Conservation (phyloP, 2,888 invertebrate genomes). For the Clistopyga incitator region DNA sequence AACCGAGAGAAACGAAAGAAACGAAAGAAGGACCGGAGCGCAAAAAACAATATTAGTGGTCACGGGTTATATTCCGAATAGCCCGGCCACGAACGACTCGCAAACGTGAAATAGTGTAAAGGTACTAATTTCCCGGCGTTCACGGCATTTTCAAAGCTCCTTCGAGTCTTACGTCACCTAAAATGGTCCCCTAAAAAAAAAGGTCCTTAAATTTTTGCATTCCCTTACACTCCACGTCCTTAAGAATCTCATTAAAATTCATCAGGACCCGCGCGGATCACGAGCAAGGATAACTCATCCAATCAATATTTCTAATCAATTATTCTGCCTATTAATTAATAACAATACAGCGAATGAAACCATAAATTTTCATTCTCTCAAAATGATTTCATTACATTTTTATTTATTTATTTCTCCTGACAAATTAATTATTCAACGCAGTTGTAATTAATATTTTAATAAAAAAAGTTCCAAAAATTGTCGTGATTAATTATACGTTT, state of each 20-base stretch:
- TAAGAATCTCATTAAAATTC: slow-evolving; percentile 45
- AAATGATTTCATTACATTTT: too few relatives aligned
- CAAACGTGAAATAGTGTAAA: slow-evolving; percentile 42
- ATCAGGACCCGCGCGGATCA: neutral
- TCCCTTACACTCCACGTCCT: slow-evolving; percentile 24
- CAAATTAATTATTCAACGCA: too few relatives aligned
- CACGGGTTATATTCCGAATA: slow-evolving; percentile 40
- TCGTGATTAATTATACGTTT: too few relatives aligned
- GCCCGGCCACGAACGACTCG: slow-evolving; percentile 64
- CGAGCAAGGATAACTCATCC: neutral
- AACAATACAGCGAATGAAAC: too few relatives aligned
- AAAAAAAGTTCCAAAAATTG: too few relatives aligned
- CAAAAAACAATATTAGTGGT: slow-evolving; percentile 54
- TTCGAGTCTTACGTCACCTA: slow-evolving; percentile 53
- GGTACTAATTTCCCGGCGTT: slow-evolving; percentile 59
- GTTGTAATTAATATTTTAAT: too few relatives aligned
- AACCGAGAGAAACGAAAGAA: slow-evolving; percentile 34
- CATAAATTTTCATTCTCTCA: too few relatives aligned
- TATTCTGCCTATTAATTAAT: too few relatives aligned
- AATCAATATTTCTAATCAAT: too few relatives aligned
- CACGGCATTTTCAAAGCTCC: slow-evolving; percentile 28
- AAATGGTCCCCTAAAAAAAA: neutral
- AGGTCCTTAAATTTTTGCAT: slow-evolving; percentile 29
- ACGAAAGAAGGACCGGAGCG: slow-evolving; percentile 31
- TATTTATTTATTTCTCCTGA: too few relatives aligned